Conservation (phyloP, 2,113 vertebrate genomes). For the Eublepharis macularius region DNA sequence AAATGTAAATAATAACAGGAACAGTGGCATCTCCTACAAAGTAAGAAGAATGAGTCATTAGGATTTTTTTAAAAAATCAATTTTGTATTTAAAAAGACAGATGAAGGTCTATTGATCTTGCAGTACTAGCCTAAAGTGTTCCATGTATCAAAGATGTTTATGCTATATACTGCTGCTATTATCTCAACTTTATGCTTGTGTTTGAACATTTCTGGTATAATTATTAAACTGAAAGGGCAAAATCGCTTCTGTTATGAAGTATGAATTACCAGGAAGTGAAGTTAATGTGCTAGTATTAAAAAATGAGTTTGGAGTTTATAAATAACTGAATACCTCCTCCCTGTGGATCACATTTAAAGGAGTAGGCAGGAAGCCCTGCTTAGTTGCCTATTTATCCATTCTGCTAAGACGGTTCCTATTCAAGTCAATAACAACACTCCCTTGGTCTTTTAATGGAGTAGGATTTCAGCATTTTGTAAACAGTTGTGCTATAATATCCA, state of each 20-base stretch:
- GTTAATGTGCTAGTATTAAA: background rate
- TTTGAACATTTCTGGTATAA: background rate
- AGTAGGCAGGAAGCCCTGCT: background rate
- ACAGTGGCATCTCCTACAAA: background rate
- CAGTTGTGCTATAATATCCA: background rate
- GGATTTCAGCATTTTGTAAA: background rate
- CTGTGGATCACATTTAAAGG: background rate
- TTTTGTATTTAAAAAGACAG: background rate
- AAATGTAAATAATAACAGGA: constrained; percentile 2
- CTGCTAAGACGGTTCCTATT: background rate
- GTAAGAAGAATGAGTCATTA: constrained; percentile 21
- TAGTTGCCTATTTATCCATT: background rate
- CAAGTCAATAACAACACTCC: background rate
- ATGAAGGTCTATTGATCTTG: constrained; percentile 20
- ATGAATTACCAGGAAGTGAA: background rate
- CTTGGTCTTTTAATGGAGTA: background rate
- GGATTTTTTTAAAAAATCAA: background rate
- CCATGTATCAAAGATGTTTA: background rate
- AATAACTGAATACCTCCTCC: background rate
- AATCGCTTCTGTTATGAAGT: background rate
- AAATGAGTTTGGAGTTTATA: background rate
- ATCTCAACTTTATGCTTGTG: background rate
- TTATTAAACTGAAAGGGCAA: background rate
- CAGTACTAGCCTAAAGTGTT: background rate
- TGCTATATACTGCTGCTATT: background rate